phyloP scores from a whole-genome alignment of 2,113 vertebrate species.

The Pituophis catenifer region DNA sequence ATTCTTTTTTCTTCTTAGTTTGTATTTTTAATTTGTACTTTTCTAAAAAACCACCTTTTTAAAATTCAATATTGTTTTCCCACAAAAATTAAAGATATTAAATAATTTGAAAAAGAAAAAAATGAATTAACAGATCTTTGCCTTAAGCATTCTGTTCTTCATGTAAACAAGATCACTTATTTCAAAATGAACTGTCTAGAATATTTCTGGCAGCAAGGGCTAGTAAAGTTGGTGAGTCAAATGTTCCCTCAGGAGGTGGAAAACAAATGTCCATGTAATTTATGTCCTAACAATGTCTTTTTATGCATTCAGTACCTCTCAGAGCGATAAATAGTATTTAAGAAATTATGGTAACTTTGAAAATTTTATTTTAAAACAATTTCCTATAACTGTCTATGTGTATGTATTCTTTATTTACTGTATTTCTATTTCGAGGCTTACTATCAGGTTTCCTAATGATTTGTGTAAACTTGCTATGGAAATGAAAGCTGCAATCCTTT shows the following conservation, averaged over 20 bases:
- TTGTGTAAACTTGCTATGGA: background rate
- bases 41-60: background rate
- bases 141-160: no score
- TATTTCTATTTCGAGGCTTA: background rate
- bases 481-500: background rate
- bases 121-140: background rate
- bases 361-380: background rate
- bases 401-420: background rate
- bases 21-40: background rate
- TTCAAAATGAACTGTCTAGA: background rate
- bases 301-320: background rate
- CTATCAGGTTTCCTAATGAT: background rate
- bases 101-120: background rate
- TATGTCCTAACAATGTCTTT: background rate
- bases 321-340: background rate
- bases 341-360: background rate
- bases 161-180: background rate
- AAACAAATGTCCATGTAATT: background rate
- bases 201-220: background rate
- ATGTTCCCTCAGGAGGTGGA: no score
- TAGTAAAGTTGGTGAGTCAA: background rate
- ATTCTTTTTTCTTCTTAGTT: background rate
- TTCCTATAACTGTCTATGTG: background rate
- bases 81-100: background rate
- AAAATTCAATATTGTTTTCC: background rate